phyloP scores from a whole-genome alignment of 37 sponge, comb jelly and placozoan genomes.

The Crambe crambe region DNA sequence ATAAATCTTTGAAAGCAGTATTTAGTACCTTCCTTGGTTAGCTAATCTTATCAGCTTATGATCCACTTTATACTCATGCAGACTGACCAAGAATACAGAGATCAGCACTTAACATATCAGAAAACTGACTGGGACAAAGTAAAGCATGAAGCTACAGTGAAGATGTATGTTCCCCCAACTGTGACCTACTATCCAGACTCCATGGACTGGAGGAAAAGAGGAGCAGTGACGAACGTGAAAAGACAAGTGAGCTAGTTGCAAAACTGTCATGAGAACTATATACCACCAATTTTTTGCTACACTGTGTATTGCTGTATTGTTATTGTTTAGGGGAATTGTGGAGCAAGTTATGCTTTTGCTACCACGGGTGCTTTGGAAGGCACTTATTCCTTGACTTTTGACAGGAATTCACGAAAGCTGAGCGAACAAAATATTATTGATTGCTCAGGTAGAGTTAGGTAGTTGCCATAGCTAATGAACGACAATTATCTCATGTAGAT shows the following conservation, averaged over 20 bases:
- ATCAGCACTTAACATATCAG: constrained; percentile 25
- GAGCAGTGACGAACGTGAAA: constrained; percentile 69
- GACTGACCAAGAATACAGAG: constrained; percentile 24
- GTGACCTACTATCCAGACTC: not conserved
- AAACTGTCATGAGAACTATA: too few relatives aligned
- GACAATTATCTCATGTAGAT: not conserved
- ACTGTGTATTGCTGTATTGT: not conserved
- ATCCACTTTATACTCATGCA: not conserved
- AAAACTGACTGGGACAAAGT: not conserved
- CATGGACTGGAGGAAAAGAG: constrained; percentile 42
- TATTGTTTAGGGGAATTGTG: constrained; percentile 65
- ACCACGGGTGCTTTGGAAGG: constrained; percentile 83
- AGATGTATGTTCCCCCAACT: constrained; percentile 7
- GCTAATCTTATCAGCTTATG: too few relatives aligned
- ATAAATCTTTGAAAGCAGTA: not conserved
- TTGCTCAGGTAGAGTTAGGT: constrained; percentile 77
- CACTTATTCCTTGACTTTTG: constrained; percentile 39
- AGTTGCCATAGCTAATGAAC: too few relatives aligned
- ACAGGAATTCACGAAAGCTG: constrained; percentile 34
- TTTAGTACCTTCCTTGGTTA: not conserved
- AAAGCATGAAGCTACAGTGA: constrained; percentile 2
- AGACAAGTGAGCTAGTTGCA: constrained; percentile 43
- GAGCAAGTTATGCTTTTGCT: constrained; percentile 89
- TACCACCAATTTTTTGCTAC: too few relatives aligned
- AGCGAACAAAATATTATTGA: constrained; percentile 96